Evolutionary conservation across 2,888 invertebrate species (phyloP), one percentile per base, ranked within the genome.

Genomic region (Theretra japonica): DNA sequence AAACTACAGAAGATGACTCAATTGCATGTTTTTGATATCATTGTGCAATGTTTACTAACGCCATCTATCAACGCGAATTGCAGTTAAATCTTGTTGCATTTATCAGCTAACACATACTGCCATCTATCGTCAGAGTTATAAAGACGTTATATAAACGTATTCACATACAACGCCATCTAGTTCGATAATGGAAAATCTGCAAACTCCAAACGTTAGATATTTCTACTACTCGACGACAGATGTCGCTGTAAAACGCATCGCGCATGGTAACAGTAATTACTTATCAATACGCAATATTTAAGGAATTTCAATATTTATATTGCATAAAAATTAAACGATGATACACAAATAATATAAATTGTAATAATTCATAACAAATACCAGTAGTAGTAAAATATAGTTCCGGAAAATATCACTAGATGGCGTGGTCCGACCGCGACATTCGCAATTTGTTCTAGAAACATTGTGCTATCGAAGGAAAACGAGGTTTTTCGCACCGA

Each of bases 401-500:
- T 73, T 70, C 60, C 57, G 41, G 69, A 76, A 78, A 79, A 62
- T 21, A 2, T 48, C 70, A 71, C 74, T 59, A 84, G 85, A 82
- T 84, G 84, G 78, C 84, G 82, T 57, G 78, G 30, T 41, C 28
- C 25, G 17, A 15, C 6, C 4, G 33, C 17, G 71, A 57, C 73
- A 79, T n/a, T 19, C n/a, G 53, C 53, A n/a, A 79, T 78, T 79
- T 72, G 70, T 86, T 86, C 85, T 83, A 86, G 86, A 86, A 82
- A 76, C 75, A 75, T 76, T 76, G 80, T 75, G 79, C 82, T 80
- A 79, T n/a, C 5, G 70, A 70, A 74, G 75, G 75, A 79, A 41
- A 78, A 82, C 74, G 73, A 74, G 72, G 69, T 74, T 70, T 76
- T 74, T 81, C 75, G 60, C 53, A 58, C 72, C 59, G 62, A 62